Conservation (phyloP, 2,888 invertebrate genomes). For the Drosophila incognita region DNA sequence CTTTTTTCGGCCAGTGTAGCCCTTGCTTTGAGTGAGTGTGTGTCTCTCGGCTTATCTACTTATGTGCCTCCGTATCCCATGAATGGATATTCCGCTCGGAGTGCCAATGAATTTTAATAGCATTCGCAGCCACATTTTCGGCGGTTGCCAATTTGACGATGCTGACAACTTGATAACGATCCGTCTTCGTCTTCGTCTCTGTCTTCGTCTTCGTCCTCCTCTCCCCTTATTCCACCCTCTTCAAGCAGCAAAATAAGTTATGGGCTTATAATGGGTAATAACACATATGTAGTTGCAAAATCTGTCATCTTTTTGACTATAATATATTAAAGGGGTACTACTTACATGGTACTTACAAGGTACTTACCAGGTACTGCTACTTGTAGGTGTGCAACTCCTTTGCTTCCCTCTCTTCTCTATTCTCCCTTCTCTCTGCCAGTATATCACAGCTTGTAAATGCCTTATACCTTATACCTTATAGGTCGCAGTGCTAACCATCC, state of each 20-base stretch:
- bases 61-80: slow-evolving; percentile 8
- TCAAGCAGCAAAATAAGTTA: neutral
- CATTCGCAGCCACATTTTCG: slow-evolving; percentile 27
- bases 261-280: neutral
- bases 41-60: slow-evolving; percentile 8
- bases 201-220: neutral
- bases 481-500: no score
- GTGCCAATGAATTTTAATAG: slow-evolving; percentile 73
- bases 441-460: neutral
- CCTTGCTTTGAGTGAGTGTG: neutral
- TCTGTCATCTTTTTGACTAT: neutral
- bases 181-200: neutral
- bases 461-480: no score
- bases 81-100: slow-evolving; percentile 37
- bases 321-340: neutral
- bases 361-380: neutral
- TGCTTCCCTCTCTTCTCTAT: neutral
- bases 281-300: neutral
- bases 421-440: neutral
- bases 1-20: neutral
- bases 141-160: slow-evolving; percentile 34
- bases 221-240: neutral
- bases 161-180: slow-evolving; percentile 26
- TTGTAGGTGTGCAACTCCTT: neutral
- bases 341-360: neutral